phyloP scores from a whole-genome alignment of 2,797 vertebrate species.

The Phylloscopus collybita region DNA sequence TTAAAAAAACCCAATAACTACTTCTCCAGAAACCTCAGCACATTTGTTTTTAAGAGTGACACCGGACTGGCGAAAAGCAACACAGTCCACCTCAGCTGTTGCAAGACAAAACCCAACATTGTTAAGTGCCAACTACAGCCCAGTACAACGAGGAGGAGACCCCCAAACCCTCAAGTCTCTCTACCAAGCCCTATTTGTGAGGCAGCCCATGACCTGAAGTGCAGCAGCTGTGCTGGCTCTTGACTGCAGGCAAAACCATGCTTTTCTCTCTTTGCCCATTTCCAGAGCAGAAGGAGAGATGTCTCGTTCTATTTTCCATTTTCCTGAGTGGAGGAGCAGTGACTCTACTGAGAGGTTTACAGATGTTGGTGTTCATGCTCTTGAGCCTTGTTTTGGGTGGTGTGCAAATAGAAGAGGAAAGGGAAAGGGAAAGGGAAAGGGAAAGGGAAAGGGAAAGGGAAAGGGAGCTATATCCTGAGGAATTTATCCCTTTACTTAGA shows the following conservation, averaged over 20 bases:
- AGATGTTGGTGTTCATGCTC: not conserved
- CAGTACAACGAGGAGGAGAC: not conserved
- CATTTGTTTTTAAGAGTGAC: not conserved
- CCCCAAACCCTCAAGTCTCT: not conserved
- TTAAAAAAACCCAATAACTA: not conserved
- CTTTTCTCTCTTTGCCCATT: not conserved
- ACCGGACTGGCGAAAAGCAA: not conserved
- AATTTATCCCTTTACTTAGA: not conserved
- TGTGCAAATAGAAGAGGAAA: not conserved
- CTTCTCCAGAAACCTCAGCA: conserved; percentile 1
- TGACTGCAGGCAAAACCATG: not conserved
- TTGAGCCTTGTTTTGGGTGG: not conserved
- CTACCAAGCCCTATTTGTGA: not conserved
- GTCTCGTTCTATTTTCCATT: not conserved
- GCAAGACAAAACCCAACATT: not conserved
- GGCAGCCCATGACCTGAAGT: not conserved
- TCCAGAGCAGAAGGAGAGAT: not conserved
- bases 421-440: too few species aligned
- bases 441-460: too few species aligned
- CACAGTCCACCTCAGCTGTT: not conserved
- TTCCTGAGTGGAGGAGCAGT: not conserved
- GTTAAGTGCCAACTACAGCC: not conserved
- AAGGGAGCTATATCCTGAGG: not conserved
- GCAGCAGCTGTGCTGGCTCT: not conserved
- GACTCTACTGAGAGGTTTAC: not conserved